Base-by-base conservation (phyloP, 1,140 invertebrate genomes). In the Ditylenchus dipsaci region DNA sequence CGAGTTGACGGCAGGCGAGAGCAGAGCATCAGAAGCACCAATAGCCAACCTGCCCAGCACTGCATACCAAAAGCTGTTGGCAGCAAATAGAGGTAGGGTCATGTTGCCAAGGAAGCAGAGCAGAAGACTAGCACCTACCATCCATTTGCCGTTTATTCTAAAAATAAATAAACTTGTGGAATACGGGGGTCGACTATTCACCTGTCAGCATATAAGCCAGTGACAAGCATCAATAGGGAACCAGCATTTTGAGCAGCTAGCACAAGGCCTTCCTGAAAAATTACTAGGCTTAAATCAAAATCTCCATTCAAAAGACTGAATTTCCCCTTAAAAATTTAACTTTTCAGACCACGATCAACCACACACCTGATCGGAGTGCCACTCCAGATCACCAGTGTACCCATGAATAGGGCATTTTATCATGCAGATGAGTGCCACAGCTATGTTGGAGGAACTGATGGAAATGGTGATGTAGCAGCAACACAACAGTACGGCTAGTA, bases 401-500 rank as follows among this genome's bases (percentile, higher is more conserved):
- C 73, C 81, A 62, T 81, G 75, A 15, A 76, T 38, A n/a, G 80
- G 80, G 47, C 79, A 81, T n/a, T 71, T 77, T 13, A 79, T 81
- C 79, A 81, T 81, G 59, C 79, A 81, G 45, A 81, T 81, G 17
- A 81, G 53, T 23, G 80, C 79, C 26, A 81, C 79, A n/a, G 79
- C 78, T 21, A 81, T 76, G 63, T 81, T 81, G 15, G 78, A 81
- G 0, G 79, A 77, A 9, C 66, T 73, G 49, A 82, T 78, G 1
- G 80, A 81, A 27, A 81, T 58, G 1, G 80, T 75, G 42, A 81
- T 82, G 56, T 83, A 81, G 61, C 80, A 82, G 43, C 78, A 81
- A 57, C 78, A 81, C 11, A 81, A 67, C 26, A 80, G 57, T 23
- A 75, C 76, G 1, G 79, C 79, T 19, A 81, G 21, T 19, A 81